Base-by-base conservation (phyloP, 2,797 vertebrate genomes). In the Manis javanica region DNA sequence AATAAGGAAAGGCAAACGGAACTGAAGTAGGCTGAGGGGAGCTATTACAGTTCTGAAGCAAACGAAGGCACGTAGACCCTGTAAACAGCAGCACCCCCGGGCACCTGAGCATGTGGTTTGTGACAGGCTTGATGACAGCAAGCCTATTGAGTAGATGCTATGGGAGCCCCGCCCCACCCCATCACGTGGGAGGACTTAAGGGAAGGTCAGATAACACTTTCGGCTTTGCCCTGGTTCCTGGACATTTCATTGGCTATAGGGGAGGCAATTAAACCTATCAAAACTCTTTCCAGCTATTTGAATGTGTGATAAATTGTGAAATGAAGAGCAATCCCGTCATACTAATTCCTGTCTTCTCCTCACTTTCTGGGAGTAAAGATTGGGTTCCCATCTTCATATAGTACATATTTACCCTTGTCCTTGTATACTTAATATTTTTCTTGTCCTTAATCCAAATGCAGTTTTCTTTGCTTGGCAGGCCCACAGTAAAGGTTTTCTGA, bases 261-360 rank as follows among this genome's bases (percentile, higher is more conserved):
- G 57, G 89, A 94, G 93, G 77, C 81, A 23, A 51, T 7, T 14
- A 74, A 6, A 95, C 6, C 3, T 71, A 90, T 31, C 34, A 53
- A 88, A 90, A 87, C 13, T 92, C 49, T 59, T 39, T 75, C 37
- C n/a, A 71, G 18, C 24, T 51, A 24, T 91, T 91, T 91, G 61
- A 91, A 31, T 72, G 16, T 57, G 37, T 29, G 69, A 23, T 53
- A 46, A 89, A 2, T 87, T 84, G 46, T 29, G 15, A 85, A 39
- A 59, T 37, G 59, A 46, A 93, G 66, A 34, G 34, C 53, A 51
- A 9, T 53, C 6, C 12, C 16, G 78, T 85, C 34, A 61, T 4
- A 7, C 37, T 57, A 46, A 46, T 46, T 46, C 23, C 59, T 29
- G 31, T 68, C 77, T 78, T 72, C 63, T 10, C n/a, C 29, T 42